Percentiles rank a stretch among this genome's conserved stretches.
Evolutionary conservation across 2,888 invertebrate genomes (phyloP).

Genomic region (Dilophus febrilis): DNA sequence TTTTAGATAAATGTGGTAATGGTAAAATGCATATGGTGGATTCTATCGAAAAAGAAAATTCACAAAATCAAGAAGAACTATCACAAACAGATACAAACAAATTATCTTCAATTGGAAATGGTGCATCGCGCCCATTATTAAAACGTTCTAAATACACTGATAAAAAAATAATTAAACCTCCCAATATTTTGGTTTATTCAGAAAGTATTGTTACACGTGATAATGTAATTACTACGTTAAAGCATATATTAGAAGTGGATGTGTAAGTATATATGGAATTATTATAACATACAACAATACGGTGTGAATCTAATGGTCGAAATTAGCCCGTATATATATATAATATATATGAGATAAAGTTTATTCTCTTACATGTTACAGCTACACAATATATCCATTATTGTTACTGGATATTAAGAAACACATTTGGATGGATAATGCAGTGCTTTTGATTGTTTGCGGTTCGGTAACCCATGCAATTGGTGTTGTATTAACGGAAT

Average conservation of each 20-base stretch:
- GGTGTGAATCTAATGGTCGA: no score
- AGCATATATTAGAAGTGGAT: constrained; percentile 49
- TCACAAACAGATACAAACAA: constrained; percentile 3
- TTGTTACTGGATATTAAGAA: constrained; percentile 25
- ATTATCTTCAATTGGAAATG: constrained; percentile 12
- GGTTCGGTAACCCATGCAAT: constrained; percentile 51
- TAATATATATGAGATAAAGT: no score
- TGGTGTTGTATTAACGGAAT: constrained; percentile 50
- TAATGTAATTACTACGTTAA: constrained; percentile 52
- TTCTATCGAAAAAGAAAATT: neutral
- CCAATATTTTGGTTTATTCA: constrained; percentile 66
- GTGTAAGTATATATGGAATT: constrained; percentile 35
- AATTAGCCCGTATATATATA: no score
- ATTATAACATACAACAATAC: no score
- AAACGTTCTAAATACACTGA: constrained; percentile 23
- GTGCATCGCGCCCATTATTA: constrained; percentile 19
- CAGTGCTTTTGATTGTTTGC: constrained; percentile 57
- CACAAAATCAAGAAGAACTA: neutral
- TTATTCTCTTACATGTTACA: constrained; percentile 18
- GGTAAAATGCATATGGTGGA: neutral
- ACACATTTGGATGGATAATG: constrained; percentile 36
- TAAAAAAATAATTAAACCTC: constrained; percentile 40
- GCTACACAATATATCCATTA: constrained; percentile 48
- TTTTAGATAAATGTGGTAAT: no score
- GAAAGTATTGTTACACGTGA: constrained; percentile 59